Evolutionary conservation across 2,113 vertebrate genomes (phyloP), one percentile per base, ranked within the genome.

Genomic region (Zeus faber): DNA sequence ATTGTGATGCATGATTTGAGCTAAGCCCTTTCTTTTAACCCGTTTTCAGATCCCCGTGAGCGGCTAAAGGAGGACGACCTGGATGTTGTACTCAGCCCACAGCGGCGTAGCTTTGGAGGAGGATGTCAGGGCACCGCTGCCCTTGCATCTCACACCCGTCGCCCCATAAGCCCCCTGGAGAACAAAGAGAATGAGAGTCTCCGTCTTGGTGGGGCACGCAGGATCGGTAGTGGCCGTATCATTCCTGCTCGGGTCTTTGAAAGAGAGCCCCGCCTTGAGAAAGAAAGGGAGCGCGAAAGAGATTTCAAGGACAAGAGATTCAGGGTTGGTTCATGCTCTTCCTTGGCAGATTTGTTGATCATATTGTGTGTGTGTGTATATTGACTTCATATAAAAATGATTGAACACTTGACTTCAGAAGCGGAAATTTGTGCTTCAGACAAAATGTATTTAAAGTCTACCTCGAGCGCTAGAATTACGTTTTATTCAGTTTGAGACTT

Each of bases 221-320:
- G 95, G 67, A 96, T 98, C 1, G 97, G 97, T 62, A 99, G 97
- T 1, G 97, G 96, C 3, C 92, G 97, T 29, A 97, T 98, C 55
- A 93, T 98, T 80, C 88, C 94, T 49, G 81, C 93, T 1, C 88
- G 95, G 20, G 89, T 85, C 26, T 97, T 97, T 54, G 95, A 98
- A 50, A 91, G 96, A 58, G 96, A 99, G 54, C 80, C 91, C 17
- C 88, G 97, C 3, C 79, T 81, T 0, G 95, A 97, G 14, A 96
- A 95, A 53, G 94, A 96, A 27, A 67, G 94, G 18, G 95, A 97
- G 22, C 91, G 94, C 0, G 94, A 97, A 21, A 83, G 94, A 73
- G 95, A 98, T 79, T 94, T 92, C 65, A 98, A 98, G 60, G 97
- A 99, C 48, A 99, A 98, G 79, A 91, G 95, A 72, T 97, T 96